phyloP scores from a whole-genome alignment of 1,140 invertebrate species.

The Bombyx mandarina region DNA sequence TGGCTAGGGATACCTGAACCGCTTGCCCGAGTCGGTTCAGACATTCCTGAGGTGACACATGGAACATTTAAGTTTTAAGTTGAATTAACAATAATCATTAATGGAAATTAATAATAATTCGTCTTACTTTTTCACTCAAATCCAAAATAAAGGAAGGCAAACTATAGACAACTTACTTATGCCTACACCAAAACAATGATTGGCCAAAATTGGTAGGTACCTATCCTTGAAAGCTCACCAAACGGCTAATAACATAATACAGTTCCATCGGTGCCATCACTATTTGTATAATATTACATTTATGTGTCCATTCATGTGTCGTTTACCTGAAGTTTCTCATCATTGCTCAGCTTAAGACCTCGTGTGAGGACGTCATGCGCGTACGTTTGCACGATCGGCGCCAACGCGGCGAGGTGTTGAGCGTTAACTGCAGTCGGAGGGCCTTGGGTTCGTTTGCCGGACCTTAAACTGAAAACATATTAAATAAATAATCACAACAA shows the following conservation, averaged over 20 bases:
- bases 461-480: constrained; percentile 61
- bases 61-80: background rate
- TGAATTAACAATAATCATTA: background rate
- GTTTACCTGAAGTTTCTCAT: constrained; percentile 47
- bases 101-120: no score
- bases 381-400: constrained; percentile 57
- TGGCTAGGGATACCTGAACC: constrained; percentile 79
- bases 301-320: background rate
- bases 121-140: no score
- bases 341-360: constrained; percentile 30
- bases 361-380: constrained; percentile 43
- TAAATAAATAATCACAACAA: no score
- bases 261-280: no score
- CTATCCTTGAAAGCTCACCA: no score
- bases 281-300: background rate
- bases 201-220: no score
- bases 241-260: no score
- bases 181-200: no score
- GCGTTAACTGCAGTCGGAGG: constrained; percentile 73
- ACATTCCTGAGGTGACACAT: constrained; percentile 50
- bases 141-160: no score
- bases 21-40: constrained; percentile 84
- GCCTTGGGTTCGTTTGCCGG: constrained; percentile 62
- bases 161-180: no score
- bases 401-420: constrained; percentile 71